Percentiles rank a stretch among this genome's conserved stretches.
These are phyloP conservation scores for Drosophila micromelanica DNA, from an alignment of 1,140 invertebrate genomes.

Conservation along the genomic window DNA sequence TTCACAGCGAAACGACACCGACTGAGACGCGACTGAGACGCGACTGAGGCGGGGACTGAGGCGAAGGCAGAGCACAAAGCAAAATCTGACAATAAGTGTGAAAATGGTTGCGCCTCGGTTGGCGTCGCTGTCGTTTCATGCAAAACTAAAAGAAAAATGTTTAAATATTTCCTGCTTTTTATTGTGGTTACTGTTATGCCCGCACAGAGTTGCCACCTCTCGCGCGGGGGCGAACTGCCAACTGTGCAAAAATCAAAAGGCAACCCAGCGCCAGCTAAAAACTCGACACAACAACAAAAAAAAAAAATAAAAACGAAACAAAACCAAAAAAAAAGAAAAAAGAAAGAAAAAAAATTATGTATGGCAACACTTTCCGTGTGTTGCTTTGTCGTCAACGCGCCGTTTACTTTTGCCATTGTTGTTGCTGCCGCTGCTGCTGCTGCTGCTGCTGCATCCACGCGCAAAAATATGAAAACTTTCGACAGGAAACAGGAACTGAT, in stretches of 20 bases:
- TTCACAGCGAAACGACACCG: constrained; percentile 60
- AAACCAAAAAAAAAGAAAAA: constrained; percentile 1
- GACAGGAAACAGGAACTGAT: constrained; percentile 84
- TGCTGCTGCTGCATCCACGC: constrained; percentile 57
- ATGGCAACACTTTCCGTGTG: constrained; percentile 78
- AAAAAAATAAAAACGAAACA: constrained; percentile 29
- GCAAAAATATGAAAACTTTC: constrained; percentile 84
- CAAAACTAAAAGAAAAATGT: constrained; percentile 84
- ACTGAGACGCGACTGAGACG: constrained; percentile 7
- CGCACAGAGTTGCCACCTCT: constrained; percentile 4
- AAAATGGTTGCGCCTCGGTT: constrained; percentile 62
- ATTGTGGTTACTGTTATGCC: constrained; percentile 66
- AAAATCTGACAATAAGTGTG: constrained; percentile 83
- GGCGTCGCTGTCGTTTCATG: constrained; percentile 50
- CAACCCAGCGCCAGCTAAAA: constrained; percentile 16
- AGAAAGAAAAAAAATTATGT: neutral
- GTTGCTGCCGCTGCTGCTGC: constrained; percentile 24
- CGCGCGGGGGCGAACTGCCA: neutral
- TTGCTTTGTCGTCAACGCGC: constrained; percentile 62
- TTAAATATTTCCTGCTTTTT: constrained; percentile 84
- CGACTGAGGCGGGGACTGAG: constrained; percentile 8
- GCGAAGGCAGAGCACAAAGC: constrained; percentile 66
- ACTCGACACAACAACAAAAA: neutral
- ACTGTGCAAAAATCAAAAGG: constrained; percentile 53
- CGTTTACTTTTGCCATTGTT: constrained; percentile 63